Evolutionary conservation across 2,113 vertebrate genomes (phyloP).

Genomic region (Turnix velox): DNA sequence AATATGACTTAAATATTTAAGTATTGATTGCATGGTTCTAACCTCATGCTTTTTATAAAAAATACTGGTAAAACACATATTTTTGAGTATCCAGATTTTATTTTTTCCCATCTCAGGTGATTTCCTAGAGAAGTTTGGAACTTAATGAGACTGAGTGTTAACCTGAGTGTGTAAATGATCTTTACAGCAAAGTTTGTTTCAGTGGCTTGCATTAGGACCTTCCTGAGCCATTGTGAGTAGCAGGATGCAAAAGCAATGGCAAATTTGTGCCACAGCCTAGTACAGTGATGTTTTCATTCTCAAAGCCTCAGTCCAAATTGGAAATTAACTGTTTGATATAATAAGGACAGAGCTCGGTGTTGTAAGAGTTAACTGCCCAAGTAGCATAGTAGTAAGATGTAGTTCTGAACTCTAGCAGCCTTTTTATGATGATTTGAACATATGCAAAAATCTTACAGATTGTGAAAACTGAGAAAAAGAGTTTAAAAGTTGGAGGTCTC

Average conservation of each 20-base stretch:
- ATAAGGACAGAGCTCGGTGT: not conserved
- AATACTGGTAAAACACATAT: not conserved
- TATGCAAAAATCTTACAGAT: not conserved
- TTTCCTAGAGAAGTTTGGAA: not conserved
- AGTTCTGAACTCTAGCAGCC: not conserved
- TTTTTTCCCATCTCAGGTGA: not conserved
- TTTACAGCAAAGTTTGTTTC: not conserved
- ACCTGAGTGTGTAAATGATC: not conserved
- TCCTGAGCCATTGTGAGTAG: not conserved
- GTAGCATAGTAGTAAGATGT: not conserved
- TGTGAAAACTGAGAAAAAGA: not conserved
- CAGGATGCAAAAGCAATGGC: not conserved
- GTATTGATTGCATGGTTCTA: not conserved
- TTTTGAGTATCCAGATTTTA: not conserved
- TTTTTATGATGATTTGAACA: not conserved
- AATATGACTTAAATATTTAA: not conserved
- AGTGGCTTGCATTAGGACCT: not conserved
- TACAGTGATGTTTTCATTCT: not conserved
- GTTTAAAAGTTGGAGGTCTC: conserved; percentile 1
- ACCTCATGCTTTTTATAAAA: not conserved
- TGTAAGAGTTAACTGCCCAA: not conserved
- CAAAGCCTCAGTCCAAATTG: not conserved
- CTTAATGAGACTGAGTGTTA: not conserved
- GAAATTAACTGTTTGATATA: not conserved
- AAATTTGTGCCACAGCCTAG: rapidly evolving